A percentile compares a stretch with the other conserved stretches of the same genome.
Conservation (phyloP, 2,113 vertebrate species). For the Pseudonaja textilis region DNA sequence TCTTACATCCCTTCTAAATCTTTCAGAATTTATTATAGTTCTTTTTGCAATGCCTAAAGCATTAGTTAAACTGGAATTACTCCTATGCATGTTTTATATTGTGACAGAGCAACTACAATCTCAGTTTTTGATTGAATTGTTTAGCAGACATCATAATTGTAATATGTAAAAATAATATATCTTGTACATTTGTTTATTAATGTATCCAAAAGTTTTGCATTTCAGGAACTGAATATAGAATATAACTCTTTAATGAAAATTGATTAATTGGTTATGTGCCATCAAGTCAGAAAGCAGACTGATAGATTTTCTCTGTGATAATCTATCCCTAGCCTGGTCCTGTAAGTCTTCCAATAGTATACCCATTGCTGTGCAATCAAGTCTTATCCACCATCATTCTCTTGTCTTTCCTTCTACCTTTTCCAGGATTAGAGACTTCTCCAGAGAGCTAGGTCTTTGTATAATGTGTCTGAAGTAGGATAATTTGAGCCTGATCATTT, state of each 20-base stretch:
- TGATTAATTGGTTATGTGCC: background rate
- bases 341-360: background rate
- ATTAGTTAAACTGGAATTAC: background rate
- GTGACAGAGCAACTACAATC: background rate
- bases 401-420: background rate
- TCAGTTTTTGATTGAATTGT: background rate
- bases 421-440: background rate
- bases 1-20: background rate
- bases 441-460: background rate
- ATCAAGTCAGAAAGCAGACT: background rate
- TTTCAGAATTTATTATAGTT: background rate
- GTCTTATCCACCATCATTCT: background rate
- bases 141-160: background rate
- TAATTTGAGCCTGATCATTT: background rate
- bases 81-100: background rate
- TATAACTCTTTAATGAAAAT: background rate
- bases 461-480: background rate
- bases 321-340: background rate
- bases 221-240: background rate
- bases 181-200: background rate
- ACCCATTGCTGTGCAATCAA: background rate
- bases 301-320: background rate
- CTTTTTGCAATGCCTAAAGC: background rate
- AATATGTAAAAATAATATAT: background rate
- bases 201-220: background rate